Evolutionary conservation across 2,113 vertebrate genomes (phyloP).

Genomic region (Herpailurus yagouaroundi): DNA sequence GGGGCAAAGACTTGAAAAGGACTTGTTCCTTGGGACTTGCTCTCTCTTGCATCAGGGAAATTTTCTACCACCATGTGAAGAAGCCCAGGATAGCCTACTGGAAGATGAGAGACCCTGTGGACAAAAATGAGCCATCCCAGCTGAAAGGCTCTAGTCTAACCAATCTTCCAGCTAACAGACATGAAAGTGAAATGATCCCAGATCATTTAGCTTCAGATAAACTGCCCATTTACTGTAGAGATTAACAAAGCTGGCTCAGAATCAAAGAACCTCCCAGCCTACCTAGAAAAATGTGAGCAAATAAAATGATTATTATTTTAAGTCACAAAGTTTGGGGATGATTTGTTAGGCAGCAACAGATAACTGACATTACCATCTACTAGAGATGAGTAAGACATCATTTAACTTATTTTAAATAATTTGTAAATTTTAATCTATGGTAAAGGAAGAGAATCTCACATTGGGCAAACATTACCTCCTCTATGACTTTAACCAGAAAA

Average conservation of each 20-base stretch:
- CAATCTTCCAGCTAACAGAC: not conserved
- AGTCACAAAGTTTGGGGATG: not conserved
- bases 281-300: not conserved
- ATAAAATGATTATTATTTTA: not conserved
- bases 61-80: not conserved
- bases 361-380: not conserved
- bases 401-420: conserved; percentile 18
- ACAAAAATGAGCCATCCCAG: not conserved
- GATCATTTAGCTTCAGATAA: not conserved
- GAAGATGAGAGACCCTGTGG: not conserved
- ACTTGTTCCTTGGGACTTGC: not conserved
- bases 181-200: not conserved
- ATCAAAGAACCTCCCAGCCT: not conserved
- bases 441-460: not conserved
- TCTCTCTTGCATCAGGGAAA: not conserved
- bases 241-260: not conserved
- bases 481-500: not conserved
- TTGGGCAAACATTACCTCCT: not conserved
- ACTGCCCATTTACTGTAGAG: not conserved
- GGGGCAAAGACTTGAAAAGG: not conserved
- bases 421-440: conserved; percentile 10
- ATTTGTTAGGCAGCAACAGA: not conserved
- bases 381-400: not conserved
- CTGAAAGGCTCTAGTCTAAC: not conserved
- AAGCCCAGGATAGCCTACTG: not conserved